Conservation (phyloP, 2,113 vertebrate genomes). For the Clarias macrocephalus region DNA sequence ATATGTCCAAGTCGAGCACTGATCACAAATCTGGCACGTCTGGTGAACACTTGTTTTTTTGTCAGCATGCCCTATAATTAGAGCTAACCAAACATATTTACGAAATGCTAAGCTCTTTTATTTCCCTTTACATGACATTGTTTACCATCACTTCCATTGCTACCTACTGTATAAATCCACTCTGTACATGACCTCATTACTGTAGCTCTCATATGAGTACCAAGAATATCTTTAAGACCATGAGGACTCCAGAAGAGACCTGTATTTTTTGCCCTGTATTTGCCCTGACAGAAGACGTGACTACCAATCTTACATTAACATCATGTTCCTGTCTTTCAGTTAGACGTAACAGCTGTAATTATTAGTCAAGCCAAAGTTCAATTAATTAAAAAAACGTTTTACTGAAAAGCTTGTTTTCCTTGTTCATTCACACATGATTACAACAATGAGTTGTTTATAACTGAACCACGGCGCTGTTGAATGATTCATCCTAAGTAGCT, state of each 20-base stretch:
- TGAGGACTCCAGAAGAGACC: background rate
- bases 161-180: background rate
- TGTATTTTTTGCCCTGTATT: constrained; percentile 10
- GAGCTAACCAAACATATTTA: background rate
- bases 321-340: background rate
- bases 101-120: background rate
- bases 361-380: background rate
- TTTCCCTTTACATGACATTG: background rate
- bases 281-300: background rate
- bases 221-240: constrained; percentile 27
- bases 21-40: background rate
- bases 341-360: background rate
- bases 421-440: background rate
- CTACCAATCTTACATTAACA: background rate
- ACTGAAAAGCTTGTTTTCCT: too few species aligned
- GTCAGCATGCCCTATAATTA: background rate
- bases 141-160: background rate
- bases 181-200: background rate
- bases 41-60: background rate
- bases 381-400: too few species aligned
- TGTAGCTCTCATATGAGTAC: background rate
- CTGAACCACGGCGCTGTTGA: background rate
- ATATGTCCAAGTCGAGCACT: background rate
- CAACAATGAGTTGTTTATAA: background rate
- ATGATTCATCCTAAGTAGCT: background rate